Evolutionary conservation across 2,888 invertebrate genomes (phyloP), one percentile per base, ranked within the genome.

Genomic region (Tachina fera): DNA sequence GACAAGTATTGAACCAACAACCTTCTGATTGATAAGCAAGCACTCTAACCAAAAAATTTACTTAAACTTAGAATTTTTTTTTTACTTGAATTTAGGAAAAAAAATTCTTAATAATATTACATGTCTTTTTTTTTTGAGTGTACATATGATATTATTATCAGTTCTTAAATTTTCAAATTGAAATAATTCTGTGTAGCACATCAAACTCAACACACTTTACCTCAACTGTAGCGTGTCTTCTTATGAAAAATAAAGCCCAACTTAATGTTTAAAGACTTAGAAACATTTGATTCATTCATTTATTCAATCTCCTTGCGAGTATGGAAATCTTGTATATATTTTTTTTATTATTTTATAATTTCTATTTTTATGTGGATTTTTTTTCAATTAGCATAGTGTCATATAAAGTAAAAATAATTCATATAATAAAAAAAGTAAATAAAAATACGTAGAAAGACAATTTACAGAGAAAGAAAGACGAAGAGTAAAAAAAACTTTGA

Each of bases 351-450:
- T 31, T 70, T 51, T 72, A 71, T 49, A 63, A 71, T 79, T 84
- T 76, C 65, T 70, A 75, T 82, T 77, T 86, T 86, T 78, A 70
- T 79, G 70, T 83, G 58, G 65, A 71, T 58, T 71, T 86, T 31
- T 31, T 83, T 86, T 86, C 86, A 86, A 79, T 83, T 79, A 86
- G 75, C 83, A 76, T 56, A 65, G 74, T 76, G 82, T 86, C 83
- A 86, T 76, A 83, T 75, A 76, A 78, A 82, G 43, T 67, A 81
- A 67, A 74, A 67, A 79, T 47, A 79, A 31, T 65, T 22, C n/a
- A 72, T 65, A 41, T 13, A 72, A 49, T 11, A 71, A 19, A 31
- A 74, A 77, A 63, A 60, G 51, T 75, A 70, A 65, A 75, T 56
- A 75, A 43, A 53, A 56, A 39, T 47, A 63, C 53, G 8, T 51